Evolutionary conservation across 2,888 invertebrate species (phyloP).

Genomic region (Octodonta nipae): DNA sequence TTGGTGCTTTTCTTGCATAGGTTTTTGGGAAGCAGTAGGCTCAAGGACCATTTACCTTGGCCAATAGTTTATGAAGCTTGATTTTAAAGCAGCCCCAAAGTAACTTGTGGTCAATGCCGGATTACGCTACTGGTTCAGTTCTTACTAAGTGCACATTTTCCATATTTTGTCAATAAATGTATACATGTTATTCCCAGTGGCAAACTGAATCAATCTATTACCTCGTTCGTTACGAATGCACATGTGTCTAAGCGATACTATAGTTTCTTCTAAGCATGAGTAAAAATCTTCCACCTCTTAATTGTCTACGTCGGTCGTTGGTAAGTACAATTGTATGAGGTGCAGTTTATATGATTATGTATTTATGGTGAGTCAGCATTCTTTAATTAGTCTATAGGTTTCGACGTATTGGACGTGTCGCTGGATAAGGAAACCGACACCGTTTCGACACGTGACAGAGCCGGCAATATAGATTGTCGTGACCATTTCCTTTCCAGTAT

Average conservation of each 20-base stretch:
- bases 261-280: constrained; percentile 1
- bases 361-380: constrained; percentile 1
- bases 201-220: too few relatives aligned
- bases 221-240: too few relatives aligned
- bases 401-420: constrained; percentile 1
- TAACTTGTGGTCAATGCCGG: too few relatives aligned
- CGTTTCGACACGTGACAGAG: background rate
- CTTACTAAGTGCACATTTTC: too few relatives aligned
- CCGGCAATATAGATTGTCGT: constrained; percentile 1
- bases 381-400: background rate
- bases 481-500: background rate
- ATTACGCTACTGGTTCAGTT: too few relatives aligned
- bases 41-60: too few relatives aligned
- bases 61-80: too few relatives aligned
- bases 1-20: too few relatives aligned
- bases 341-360: background rate
- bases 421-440: background rate
- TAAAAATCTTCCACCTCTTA: constrained; percentile 1
- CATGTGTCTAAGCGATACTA: background rate
- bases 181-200: too few relatives aligned
- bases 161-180: too few relatives aligned
- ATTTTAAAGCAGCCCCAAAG: too few relatives aligned
- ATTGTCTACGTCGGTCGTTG: constrained; percentile 1
- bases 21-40: too few relatives aligned
- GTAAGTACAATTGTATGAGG: background rate